These are phyloP conservation scores for Sebastes matsubarae DNA, from an alignment of 2,797 vertebrate genomes.

Conservation along the genomic window DNA sequence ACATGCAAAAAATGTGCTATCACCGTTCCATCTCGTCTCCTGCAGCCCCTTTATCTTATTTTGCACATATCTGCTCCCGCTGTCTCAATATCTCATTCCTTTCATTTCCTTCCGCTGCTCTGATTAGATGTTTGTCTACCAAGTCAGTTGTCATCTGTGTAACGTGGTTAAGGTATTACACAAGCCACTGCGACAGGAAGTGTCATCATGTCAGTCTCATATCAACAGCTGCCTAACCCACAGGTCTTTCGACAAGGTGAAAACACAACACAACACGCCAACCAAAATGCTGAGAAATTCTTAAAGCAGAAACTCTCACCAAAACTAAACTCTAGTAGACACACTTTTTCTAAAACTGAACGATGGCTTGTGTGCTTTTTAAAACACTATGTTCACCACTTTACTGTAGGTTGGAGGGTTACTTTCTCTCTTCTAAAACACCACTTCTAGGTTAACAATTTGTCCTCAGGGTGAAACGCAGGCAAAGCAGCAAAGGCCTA, in stretches of 20 bases:
- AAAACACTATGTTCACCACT: not conserved
- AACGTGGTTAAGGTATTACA: not conserved
- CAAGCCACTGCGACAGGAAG: conserved; percentile 33
- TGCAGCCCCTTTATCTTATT: not conserved
- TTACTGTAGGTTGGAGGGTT: not conserved
- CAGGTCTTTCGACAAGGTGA: not conserved
- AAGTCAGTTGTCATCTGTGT: not conserved
- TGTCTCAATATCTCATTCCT: not conserved
- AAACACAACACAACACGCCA: not conserved
- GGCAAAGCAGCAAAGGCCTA: not conserved
- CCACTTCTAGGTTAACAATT: not conserved
- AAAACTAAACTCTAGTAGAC: not conserved
- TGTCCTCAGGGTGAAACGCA: not conserved
- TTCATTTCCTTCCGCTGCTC: not conserved
- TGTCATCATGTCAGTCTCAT: conserved; percentile 37
- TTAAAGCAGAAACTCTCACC: not conserved
- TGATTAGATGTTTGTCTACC: not conserved
- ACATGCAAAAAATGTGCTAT: not conserved
- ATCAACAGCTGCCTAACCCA: conserved; percentile 25
- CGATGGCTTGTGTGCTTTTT: not conserved
- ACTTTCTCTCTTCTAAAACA: not conserved
- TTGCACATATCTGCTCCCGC: too few species aligned
- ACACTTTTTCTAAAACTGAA: not conserved
- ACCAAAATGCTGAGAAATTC: not conserved
- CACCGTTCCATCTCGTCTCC: not conserved